Percentiles rank a stretch among this genome's conserved stretches.
Evolutionary conservation across 2,113 vertebrate species (phyloP).

Genomic region (Tychaedon coryphoeus): DNA sequence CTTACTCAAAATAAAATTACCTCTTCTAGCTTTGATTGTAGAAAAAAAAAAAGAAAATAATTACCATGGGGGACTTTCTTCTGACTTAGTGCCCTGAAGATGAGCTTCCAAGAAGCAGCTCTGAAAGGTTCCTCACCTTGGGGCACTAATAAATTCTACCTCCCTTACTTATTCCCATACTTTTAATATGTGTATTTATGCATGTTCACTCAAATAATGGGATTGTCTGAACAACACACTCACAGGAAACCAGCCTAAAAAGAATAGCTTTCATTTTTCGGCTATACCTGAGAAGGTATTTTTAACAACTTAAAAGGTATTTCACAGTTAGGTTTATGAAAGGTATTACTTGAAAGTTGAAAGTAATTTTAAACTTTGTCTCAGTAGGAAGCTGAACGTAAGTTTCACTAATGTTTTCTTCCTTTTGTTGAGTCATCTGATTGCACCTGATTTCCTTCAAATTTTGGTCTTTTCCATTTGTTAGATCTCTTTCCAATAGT

Average conservation of each 20-base stretch:
- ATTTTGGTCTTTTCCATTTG: accelerated
- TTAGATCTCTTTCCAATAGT: not conserved
- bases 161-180: not conserved
- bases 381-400: not conserved
- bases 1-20: not conserved
- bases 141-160: not conserved
- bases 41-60: not conserved
- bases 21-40: not conserved
- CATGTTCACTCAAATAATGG: not conserved
- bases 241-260: not conserved
- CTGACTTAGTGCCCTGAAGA: not conserved
- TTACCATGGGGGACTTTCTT: not conserved
- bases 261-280: not conserved
- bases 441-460: not conserved
- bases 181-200: not conserved
- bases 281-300: not conserved
- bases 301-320: not conserved
- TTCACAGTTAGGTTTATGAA: not conserved
- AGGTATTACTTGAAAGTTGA: not conserved
- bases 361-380: not conserved
- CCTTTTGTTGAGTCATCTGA: not conserved
- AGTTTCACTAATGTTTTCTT: not conserved
- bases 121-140: not conserved
- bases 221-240: not conserved
- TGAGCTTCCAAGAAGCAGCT: not conserved